Percentiles rank a stretch among this genome's conserved stretches.
phyloP scores from a whole-genome alignment of 2,797 vertebrate genomes.

The Sorex maritimensis region DNA sequence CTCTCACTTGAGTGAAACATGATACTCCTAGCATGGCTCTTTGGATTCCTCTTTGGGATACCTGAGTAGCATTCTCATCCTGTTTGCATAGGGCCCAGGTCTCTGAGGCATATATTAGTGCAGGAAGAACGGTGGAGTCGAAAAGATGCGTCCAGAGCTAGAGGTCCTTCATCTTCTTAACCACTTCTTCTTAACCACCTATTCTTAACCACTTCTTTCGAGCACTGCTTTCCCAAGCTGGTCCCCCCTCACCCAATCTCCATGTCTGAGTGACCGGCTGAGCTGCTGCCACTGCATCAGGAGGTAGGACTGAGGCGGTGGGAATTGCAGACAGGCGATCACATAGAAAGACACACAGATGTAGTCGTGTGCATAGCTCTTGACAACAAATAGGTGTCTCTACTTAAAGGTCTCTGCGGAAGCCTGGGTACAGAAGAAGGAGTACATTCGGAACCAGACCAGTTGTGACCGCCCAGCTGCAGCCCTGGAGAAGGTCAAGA shows the following conservation, averaged over 20 bases:
- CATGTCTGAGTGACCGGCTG: conserved; percentile 62
- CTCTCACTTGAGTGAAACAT: too few relatives aligned
- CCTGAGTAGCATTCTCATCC: too few relatives aligned
- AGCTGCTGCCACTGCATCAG: conserved; percentile 71
- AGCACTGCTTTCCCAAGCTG: neutral
- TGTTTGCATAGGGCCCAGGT: too few relatives aligned
- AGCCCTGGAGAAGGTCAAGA: conserved; percentile 71
- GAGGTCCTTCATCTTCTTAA: too few relatives aligned
- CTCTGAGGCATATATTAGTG: too few relatives aligned
- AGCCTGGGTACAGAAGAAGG: conserved; percentile 71
- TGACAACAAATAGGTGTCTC: conserved; percentile 82
- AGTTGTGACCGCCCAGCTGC: conserved; percentile 51
- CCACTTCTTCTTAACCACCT: too few relatives aligned
- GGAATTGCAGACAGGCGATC: conserved; percentile 67
- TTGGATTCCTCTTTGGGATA: too few relatives aligned
- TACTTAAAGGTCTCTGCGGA: conserved; percentile 60
- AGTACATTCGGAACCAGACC: conserved; percentile 56
- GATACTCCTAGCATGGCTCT: too few relatives aligned
- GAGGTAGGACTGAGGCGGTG: conserved; percentile 71
- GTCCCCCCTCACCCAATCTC: conserved; percentile 17
- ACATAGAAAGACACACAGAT: conserved; percentile 75
- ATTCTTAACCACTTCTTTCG: too few relatives aligned
- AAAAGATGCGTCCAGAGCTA: too few relatives aligned
- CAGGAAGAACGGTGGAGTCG: too few relatives aligned
- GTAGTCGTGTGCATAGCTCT: conserved; percentile 77